Evolutionary conservation across 2,797 vertebrate genomes (phyloP), one percentile per base, ranked within the genome.

Genomic region (Siniperca obscura): DNA sequence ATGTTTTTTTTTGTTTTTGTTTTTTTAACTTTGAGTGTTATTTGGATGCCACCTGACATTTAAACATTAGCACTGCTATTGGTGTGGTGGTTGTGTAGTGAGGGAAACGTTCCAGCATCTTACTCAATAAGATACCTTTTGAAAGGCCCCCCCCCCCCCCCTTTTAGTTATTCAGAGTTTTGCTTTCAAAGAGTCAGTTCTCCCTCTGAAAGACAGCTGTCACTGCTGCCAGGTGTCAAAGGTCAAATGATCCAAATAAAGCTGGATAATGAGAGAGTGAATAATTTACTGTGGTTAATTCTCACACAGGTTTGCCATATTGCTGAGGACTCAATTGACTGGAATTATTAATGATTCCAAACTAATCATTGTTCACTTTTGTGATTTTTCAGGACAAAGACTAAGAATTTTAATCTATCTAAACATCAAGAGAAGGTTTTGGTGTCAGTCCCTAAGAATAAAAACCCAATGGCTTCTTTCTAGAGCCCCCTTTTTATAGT

Each of bases 211-310:
- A 38, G 53, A 36, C 77, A 72, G 69, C 46, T 72, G 74, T 55
- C 57, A 57, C 70, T 25, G 48, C 61, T 65, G 30, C 46, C 16
- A 14, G 25, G 50, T 19, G 76, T 70, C 76, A 59, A 64, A 59
- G 70, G 70, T 76, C 78, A 76, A 75, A 42, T 69, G 61, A 42
- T 46, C 52, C 42, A 77, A 67, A 38, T 38, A 61, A 78, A 85
- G n/a, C 65, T 69, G 68, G 66, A 38, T 74, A 42, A 22, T 42
- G 46, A 42, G n/a, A 12, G 5, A 50, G 44, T 84, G 34, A 83
- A 86, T 81, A 65, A 78, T 87, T 86, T 56, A 84, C 36, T 38
- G 48, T 44, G 59, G 17, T 38, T 70, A 70, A 68, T 62, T 27
- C 2, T 34, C 21, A 50, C 11, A 25, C 4, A 46, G 7, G 56